Evolutionary conservation across 2,888 invertebrate genomes (phyloP).

Genomic region (Caenorhabditis angaria): DNA sequence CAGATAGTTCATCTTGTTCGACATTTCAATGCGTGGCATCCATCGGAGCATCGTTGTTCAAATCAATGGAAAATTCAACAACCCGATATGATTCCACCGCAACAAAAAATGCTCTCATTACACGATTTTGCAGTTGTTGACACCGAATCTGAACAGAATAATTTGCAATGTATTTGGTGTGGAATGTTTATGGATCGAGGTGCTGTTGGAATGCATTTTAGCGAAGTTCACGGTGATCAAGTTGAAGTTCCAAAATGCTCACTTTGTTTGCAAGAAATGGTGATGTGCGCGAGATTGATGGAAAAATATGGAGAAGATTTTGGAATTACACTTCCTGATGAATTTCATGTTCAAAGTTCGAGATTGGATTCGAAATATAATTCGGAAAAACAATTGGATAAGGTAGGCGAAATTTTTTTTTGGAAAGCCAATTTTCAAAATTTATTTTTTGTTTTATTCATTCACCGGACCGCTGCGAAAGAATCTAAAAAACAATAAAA

Average conservation of each 20-base stretch:
- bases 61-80: conserved; percentile 60
- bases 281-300: conserved; percentile 65
- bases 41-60: conserved; percentile 68
- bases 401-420: too few species aligned
- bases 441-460: too few species aligned
- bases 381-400: conserved; percentile 62
- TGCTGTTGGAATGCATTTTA: conserved; percentile 68
- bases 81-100: neutral
- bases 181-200: conserved; percentile 69
- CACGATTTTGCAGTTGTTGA: conserved; percentile 70
- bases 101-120: conserved; percentile 21
- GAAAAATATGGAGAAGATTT: conserved; percentile 68
- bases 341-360: conserved; percentile 59
- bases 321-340: conserved; percentile 67
- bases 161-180: conserved; percentile 71
- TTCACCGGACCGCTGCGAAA: too few species aligned
- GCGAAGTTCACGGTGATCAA: conserved; percentile 69
- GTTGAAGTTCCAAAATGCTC: conserved; percentile 71
- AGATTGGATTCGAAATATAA: conserved; percentile 54
- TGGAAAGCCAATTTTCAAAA: too few species aligned
- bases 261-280: conserved; percentile 69
- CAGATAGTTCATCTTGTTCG: conserved; percentile 69
- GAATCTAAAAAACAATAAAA: too few species aligned
- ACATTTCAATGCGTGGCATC: conserved; percentile 72
- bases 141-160: conserved; percentile 54